Evolutionary conservation across 2,888 invertebrate genomes (phyloP), one percentile per base, ranked within the genome.

Genomic region (Congeria kusceri): DNA sequence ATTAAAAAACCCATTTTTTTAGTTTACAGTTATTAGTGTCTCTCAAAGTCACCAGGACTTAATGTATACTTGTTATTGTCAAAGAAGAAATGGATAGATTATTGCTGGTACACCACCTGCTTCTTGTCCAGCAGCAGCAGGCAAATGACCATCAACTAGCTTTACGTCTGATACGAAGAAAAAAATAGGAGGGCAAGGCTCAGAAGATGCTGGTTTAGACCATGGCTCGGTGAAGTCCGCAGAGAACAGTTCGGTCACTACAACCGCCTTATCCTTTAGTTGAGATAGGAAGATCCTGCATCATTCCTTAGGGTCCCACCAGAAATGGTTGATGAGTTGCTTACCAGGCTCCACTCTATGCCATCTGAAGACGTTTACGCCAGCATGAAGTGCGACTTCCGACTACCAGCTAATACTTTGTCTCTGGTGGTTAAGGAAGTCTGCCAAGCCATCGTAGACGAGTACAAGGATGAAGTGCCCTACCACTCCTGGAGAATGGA

Each of bases 131-230:
- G 32, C 61, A 49, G 49, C 49, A 59, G 46, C 28, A 29, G 25
- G 49, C 29, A 59, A n/a, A n/a, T n/a, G n/a, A n/a, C n/a, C n/a
- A n/a, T n/a, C n/a, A n/a, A n/a, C n/a, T n/a, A n/a, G n/a, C n/a
- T n/a, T 27, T 46, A 59, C 44, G 32, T 28, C 20, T 61, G n/a
- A 13, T 61, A 18, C 62, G 79, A 76, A 67, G 49, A 56, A 65
- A 70, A 47, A 79, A n/a, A n/a, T n/a, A n/a, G 67, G 56, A 57
- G 71, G 59, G 64, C 75, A 25, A 78, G 72, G 68, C 72, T 23
- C n/a, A 77, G 79, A 62, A 56, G 68, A 62, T 64, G 61, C 58
- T 81, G 78, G 81, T 74, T 77, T 18, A 66, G 83, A 44, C 74
- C 70, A 65, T 84, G 81, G 81, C 69, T 78, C 23, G 61, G 49